Percentiles rank a stretch among this genome's conserved stretches.
phyloP scores from a whole-genome alignment of 2,888 invertebrate genomes.

The Mayetiola destructor region DNA sequence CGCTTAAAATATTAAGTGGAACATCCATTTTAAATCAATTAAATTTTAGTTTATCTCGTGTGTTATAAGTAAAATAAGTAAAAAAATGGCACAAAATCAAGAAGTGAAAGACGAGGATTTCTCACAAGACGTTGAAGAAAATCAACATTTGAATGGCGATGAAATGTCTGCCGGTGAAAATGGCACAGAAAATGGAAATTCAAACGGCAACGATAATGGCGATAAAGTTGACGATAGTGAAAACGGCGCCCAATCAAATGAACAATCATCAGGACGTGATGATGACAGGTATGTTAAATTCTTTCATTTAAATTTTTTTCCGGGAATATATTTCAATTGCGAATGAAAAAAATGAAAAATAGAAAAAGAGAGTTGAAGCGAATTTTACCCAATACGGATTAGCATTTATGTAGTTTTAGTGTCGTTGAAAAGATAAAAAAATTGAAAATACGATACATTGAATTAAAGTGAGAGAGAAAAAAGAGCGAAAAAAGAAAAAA shows the following conservation, averaged over 20 bases:
- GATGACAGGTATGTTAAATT: constrained; percentile 50
- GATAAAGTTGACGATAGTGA: too few species aligned
- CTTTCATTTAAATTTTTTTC: background rate
- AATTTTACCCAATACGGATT: background rate
- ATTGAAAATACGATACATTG: background rate
- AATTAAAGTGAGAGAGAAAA: constrained; percentile 6
- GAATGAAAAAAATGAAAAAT: background rate
- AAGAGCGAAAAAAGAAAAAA: background rate
- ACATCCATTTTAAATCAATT: too few species aligned
- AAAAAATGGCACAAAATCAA: constrained; percentile 42
- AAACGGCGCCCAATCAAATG: constrained; percentile 39
- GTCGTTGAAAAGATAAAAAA: background rate
- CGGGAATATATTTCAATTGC: background rate
- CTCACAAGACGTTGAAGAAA: constrained; percentile 57
- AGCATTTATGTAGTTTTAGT: background rate
- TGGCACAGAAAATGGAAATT: constrained; percentile 39
- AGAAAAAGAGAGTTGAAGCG: background rate
- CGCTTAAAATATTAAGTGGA: too few species aligned
- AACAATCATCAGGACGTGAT: constrained; percentile 57
- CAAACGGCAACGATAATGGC: constrained; percentile 52
- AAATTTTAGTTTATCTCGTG: background rate
- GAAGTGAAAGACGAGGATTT: constrained; percentile 70
- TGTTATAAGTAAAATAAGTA: background rate
- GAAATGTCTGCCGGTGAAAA: constrained; percentile 29
- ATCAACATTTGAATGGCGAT: constrained; percentile 42